phyloP scores from a whole-genome alignment of 2,888 invertebrate species.

The Thereva unica region DNA sequence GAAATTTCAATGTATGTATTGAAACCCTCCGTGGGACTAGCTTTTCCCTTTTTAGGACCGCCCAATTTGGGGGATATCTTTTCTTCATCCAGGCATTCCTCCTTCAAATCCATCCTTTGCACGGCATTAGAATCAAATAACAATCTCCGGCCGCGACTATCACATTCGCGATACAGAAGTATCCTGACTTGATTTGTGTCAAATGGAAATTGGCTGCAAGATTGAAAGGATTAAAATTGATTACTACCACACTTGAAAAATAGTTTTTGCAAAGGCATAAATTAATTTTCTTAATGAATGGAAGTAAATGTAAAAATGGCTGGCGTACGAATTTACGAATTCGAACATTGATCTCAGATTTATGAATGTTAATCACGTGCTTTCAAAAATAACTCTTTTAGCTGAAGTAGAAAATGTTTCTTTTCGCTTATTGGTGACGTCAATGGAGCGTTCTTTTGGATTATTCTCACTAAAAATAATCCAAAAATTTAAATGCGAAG shows the following conservation, averaged over 20 bases:
- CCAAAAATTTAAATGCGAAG: too few species aligned
- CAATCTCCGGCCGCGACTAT: slow-evolving; percentile 77
- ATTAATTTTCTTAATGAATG: too few species aligned
- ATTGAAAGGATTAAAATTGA: background rate
- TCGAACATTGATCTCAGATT: too few species aligned
- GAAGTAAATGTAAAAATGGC: too few species aligned
- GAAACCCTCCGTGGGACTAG: background rate
- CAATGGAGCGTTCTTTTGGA: too few species aligned
- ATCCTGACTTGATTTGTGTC: slow-evolving; percentile 76
- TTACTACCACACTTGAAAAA: background rate
- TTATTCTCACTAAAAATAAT: too few species aligned
- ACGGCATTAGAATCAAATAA: slow-evolving; percentile 80
- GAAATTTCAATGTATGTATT: slow-evolving; percentile 64
- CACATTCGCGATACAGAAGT: slow-evolving; percentile 84
- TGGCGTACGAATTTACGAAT: too few species aligned
- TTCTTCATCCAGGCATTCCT: slow-evolving; percentile 43
- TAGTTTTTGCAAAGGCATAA: too few species aligned
- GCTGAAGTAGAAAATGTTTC: too few species aligned
- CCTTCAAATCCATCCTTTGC: slow-evolving; percentile 62
- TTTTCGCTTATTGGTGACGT: too few species aligned
- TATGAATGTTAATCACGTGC: too few species aligned
- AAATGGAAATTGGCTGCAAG: slow-evolving; percentile 63
- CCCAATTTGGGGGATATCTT: slow-evolving; percentile 21
- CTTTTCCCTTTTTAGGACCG: background rate
- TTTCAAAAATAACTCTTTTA: too few species aligned